phyloP scores from a whole-genome alignment of 2,797 vertebrate genomes.

The Xenops minutus region DNA sequence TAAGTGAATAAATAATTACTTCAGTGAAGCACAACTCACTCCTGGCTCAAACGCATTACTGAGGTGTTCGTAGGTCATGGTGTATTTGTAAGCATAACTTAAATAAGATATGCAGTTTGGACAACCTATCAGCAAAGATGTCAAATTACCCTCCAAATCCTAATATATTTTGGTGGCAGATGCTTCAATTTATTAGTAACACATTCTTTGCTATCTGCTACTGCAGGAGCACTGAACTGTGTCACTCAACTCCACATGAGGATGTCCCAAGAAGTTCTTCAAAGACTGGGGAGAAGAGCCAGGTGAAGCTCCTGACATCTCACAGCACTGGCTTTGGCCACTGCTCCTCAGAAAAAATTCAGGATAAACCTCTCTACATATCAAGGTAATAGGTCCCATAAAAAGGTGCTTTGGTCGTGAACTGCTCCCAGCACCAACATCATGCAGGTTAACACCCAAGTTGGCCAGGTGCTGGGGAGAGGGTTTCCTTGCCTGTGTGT shows the following conservation, averaged over 20 bases:
- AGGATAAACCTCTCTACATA: not conserved
- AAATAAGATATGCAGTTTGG: not conserved
- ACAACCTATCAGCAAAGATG: not conserved
- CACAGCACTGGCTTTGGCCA: not conserved
- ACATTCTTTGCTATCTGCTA: not conserved
- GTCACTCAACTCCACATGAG: not conserved
- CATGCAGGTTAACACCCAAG: not conserved
- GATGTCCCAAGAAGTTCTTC: not conserved
- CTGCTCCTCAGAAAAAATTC: not conserved
- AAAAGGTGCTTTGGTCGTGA: not conserved
- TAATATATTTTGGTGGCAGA: not conserved
- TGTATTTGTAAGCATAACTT: conserved; percentile 16
- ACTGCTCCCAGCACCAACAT: not conserved
- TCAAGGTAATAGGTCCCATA: not conserved
- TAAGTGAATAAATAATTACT: conserved; percentile 68
- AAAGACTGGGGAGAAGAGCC: not conserved
- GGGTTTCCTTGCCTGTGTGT: not conserved
- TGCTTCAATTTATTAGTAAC: not conserved
- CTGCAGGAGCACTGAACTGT: not conserved
- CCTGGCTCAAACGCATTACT: conserved; percentile 38
- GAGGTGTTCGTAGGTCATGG: not conserved
- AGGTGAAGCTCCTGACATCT: not conserved
- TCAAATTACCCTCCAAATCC: not conserved
- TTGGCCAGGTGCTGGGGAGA: not conserved
- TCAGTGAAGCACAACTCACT: conserved; percentile 38